Evolutionary conservation across 1,140 invertebrate genomes (phyloP).

Genomic region (Drosophila carrolli): DNA sequence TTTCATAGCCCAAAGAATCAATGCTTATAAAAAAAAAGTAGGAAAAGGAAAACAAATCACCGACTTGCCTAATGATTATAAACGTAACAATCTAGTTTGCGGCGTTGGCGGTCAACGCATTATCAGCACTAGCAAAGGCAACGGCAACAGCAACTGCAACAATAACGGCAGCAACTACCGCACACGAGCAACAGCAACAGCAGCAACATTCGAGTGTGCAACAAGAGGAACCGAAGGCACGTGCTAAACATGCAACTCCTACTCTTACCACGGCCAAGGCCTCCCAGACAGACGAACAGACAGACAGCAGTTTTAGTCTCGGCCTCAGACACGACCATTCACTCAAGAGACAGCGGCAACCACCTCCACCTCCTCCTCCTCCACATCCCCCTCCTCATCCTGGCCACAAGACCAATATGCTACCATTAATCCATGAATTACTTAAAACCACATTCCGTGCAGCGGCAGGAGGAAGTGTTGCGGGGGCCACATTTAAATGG

Average conservation of each 20-base stretch:
- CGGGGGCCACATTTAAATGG: slow-evolving; percentile 74
- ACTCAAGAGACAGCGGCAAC: slow-evolving; percentile 57
- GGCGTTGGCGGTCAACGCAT: slow-evolving; percentile 81
- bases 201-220: slow-evolving; percentile 40
- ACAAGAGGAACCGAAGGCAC: slow-evolving; percentile 61
- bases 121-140: slow-evolving; percentile 51
- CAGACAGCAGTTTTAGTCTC: slow-evolving; percentile 44
- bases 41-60: slow-evolving; percentile 41
- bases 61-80: slow-evolving; percentile 75
- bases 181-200: slow-evolving; percentile 62
- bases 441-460: slow-evolving; percentile 80
- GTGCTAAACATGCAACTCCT: slow-evolving; percentile 82
- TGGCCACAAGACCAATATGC: slow-evolving; percentile 68
- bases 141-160: slow-evolving; percentile 25
- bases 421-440: slow-evolving; percentile 83
- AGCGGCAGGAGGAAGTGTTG: slow-evolving; percentile 20
- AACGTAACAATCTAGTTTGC: slow-evolving; percentile 77
- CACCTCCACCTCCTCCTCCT: background rate
- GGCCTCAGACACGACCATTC: slow-evolving; percentile 68
- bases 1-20: slow-evolving; percentile 69
- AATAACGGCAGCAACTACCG: slow-evolving; percentile 51
- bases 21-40: slow-evolving; percentile 13
- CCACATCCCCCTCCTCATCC: background rate
- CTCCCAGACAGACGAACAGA: slow-evolving; percentile 29
- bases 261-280: slow-evolving; percentile 73